Conservation (phyloP, 2,888 invertebrate species). For the Trichogramma dendrolimi region DNA sequence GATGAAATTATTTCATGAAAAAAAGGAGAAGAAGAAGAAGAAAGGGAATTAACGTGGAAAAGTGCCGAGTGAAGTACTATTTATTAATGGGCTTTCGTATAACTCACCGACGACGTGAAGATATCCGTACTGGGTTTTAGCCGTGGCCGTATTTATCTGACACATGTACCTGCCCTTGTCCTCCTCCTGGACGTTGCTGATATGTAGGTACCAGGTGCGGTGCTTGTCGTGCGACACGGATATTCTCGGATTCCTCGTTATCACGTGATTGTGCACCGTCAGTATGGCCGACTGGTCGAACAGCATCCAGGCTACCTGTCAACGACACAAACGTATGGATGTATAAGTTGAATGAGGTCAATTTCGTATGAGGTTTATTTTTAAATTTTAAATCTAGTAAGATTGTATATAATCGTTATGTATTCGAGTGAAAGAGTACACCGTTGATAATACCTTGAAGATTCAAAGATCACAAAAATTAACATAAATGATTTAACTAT, state of each 20-base stretch:
- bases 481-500: too few relatives aligned
- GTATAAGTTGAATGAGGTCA: background rate
- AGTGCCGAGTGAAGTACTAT: background rate
- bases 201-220: conserved; percentile 89
- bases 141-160: conserved; percentile 88
- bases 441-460: too few relatives aligned
- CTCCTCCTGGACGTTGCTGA: conserved; percentile 85
- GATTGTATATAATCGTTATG: too few relatives aligned
- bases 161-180: conserved; percentile 92
- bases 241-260: conserved; percentile 87
- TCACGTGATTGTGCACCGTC: conserved; percentile 90
- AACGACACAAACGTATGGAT: conserved; percentile 23
- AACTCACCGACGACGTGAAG: conserved; percentile 84
- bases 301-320: conserved; percentile 93
- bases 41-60: background rate
- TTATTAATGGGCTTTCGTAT: background rate
- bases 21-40: background rate
- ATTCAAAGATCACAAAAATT: too few relatives aligned
- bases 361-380: background rate
- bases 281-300: conserved; percentile 90
- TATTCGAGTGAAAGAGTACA: too few relatives aligned
- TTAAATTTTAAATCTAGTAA: background rate
- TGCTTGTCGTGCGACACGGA: conserved; percentile 90
- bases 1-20: background rate
- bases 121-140: conserved; percentile 89